A percentile compares a stretch with the other conserved stretches of the same genome.
These are phyloP conservation scores for Platanista minor DNA, from an alignment of 2,113 vertebrate species.

Conservation along the genomic window DNA sequence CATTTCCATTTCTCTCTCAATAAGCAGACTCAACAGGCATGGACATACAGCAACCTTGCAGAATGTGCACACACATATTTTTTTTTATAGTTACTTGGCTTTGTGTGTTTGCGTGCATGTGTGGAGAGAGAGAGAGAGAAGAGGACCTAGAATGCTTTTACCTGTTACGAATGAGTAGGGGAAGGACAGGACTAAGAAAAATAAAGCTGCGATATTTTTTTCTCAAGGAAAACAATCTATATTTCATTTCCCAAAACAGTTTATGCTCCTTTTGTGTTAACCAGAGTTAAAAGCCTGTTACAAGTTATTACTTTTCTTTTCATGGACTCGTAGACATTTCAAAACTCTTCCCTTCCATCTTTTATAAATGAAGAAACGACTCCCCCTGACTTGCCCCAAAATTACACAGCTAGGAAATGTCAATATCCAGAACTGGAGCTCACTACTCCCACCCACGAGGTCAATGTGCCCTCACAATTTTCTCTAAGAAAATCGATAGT, in stretches of 20 bases:
- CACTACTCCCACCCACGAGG: not conserved
- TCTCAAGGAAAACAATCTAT: not conserved
- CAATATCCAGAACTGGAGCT: not conserved
- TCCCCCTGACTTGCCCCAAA: not conserved
- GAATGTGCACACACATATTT: conserved; percentile 13
- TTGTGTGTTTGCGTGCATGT: accelerated
- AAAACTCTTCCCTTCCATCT: not conserved
- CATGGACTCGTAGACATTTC: not conserved
- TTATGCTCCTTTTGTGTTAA: not conserved
- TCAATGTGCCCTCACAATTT: not conserved
- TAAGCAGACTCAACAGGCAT: not conserved
- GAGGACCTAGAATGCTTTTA: not conserved
- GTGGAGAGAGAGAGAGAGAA: not conserved
- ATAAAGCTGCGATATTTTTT: not conserved
- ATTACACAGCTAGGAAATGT: not conserved
- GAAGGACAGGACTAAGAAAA: not conserved
- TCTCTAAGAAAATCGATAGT: not conserved
- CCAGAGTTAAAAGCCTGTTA: not conserved
- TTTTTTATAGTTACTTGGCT: not conserved
- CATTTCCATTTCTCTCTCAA: not conserved
- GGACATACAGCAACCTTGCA: not conserved
- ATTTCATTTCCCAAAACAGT: not conserved
- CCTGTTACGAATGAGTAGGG: not conserved
- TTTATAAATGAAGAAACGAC: not conserved
- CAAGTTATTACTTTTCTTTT: not conserved